Evolutionary conservation across 1,140 invertebrate genomes (phyloP).

Genomic region (Trachymyrmex cornetzi): DNA sequence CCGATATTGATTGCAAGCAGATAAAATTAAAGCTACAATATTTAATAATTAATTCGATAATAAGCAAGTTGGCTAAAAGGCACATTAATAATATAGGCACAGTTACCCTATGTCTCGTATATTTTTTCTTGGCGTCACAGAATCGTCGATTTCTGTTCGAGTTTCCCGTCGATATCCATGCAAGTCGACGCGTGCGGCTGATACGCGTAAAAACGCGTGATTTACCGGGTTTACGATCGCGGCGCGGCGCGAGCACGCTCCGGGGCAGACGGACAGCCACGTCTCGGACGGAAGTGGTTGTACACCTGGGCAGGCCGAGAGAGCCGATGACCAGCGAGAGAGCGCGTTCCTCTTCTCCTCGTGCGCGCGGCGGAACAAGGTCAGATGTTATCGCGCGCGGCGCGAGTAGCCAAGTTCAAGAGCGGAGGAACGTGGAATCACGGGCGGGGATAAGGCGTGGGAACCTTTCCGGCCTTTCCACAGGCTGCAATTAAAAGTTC

Average conservation of each 20-base stretch:
- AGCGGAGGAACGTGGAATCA: slow-evolving; percentile 56
- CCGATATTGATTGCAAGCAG: too few species aligned
- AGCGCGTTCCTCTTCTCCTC: slow-evolving; percentile 12
- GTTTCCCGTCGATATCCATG: not conserved
- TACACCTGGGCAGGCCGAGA: slow-evolving; percentile 67
- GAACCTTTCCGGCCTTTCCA: slow-evolving; percentile 78
- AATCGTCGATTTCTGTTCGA: not conserved
- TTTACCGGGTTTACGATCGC: slow-evolving; percentile 49
- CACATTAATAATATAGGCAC: too few species aligned
- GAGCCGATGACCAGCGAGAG: slow-evolving; percentile 56
- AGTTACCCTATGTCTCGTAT: not conserved
- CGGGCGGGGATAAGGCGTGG: slow-evolving; percentile 77
- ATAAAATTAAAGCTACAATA: too few species aligned
- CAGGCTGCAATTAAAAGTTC: slow-evolving; percentile 74
- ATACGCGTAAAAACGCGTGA: not conserved
- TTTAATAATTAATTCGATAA: too few species aligned
- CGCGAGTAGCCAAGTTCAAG: slow-evolving; percentile 71
- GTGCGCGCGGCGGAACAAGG: slow-evolving; percentile 76
- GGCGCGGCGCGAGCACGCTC: slow-evolving; percentile 31
- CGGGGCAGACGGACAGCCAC: not conserved
- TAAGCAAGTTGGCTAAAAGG: too few species aligned
- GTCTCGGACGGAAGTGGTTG: slow-evolving; percentile 57
- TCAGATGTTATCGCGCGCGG: slow-evolving; percentile 79
- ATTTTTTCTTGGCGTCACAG: not conserved
- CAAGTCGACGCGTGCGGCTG: slow-evolving; percentile 30